Evolutionary conservation across 1,140 invertebrate species (phyloP), one percentile per base, ranked within the genome.

Genomic region (Spodoptera frugiperda): DNA sequence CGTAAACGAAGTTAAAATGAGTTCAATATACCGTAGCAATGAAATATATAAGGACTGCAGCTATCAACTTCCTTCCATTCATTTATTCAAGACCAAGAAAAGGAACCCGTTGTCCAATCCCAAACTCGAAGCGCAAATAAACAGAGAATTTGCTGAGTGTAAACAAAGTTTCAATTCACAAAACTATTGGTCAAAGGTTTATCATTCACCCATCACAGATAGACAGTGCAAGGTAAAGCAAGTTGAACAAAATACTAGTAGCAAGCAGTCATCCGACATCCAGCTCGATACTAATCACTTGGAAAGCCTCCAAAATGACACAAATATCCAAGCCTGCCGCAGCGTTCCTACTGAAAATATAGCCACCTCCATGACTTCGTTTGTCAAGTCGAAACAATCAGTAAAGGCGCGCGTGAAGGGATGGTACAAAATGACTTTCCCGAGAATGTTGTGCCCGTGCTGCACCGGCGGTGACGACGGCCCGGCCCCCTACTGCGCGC

Each of bases 381-480:
- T 78, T 51, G 12, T 65, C 0, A 76, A 63, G 78, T 15, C 46
- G 33, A 65, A 21, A 48, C 68, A 49, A 55, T 57, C 71, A 0
- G 19, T 72, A 10, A 30, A 30, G 33, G 48, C 72, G 15, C 61
- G 61, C 53, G 49, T 55, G 76, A 76, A 59, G 79, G n/a, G 12
- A 11, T 84, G 76, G 73, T 68, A 70, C 72, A 86, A 65, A 78
- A 72, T 78, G 4, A 33, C 30, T n/a, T 21, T 84, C 11, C 87
- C 89, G 3, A 87, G 77, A 59, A 46, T 87, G 2, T 19, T 89
- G 1, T 92, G 89, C 55, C 89, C 91, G 9, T 92, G 91, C 77
- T 89, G 87, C 63, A 83, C 83, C 19, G 87, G 89, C 0, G 87
- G 86, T 6, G 86, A 87, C 9, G 86, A 89, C n/a, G 21, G 59